Conservation (phyloP, 2,113 vertebrate species). For the Dryoscopus gambensis region DNA sequence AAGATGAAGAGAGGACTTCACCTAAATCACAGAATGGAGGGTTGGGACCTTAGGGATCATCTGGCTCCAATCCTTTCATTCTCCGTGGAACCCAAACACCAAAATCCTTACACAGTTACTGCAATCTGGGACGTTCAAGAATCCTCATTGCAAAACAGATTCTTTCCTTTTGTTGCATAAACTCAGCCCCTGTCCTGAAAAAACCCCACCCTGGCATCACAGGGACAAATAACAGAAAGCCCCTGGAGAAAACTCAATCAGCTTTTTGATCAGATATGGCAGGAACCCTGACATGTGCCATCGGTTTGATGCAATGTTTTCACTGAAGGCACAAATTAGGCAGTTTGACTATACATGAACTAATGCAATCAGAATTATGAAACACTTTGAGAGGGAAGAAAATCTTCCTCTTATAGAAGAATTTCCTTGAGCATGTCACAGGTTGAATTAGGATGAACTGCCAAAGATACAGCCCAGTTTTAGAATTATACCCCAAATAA, state of each 20-base stretch:
- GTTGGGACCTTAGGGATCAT: no score
- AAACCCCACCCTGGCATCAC: not conserved
- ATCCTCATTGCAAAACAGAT: rapidly evolving
- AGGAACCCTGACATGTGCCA: not conserved
- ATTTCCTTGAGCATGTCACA: not conserved
- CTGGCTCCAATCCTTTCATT: not conserved
- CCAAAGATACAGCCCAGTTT: not conserved
- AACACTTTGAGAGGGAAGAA: not conserved
- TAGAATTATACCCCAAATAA: not conserved
- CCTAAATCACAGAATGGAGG: not conserved
- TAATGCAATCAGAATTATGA: not conserved
- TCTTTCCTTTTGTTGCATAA: not conserved
- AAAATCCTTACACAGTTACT: not conserved
- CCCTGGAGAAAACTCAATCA: not conserved
- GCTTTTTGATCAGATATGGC: not conserved
- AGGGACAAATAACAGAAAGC: not conserved
- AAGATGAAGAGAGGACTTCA: not conserved
- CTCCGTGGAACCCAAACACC: not conserved
- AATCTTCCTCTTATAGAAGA: no score
- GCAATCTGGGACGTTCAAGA: rapidly evolving
- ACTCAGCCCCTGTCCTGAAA: not conserved
- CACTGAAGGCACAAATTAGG: not conserved
- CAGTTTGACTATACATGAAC: not conserved
- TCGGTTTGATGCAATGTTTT: rapidly evolving
- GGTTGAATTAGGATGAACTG: not conserved